Percentiles rank a stretch among this genome's conserved stretches.
Conservation (phyloP, 2,888 invertebrate genomes). For the Orchesella flavescens region DNA sequence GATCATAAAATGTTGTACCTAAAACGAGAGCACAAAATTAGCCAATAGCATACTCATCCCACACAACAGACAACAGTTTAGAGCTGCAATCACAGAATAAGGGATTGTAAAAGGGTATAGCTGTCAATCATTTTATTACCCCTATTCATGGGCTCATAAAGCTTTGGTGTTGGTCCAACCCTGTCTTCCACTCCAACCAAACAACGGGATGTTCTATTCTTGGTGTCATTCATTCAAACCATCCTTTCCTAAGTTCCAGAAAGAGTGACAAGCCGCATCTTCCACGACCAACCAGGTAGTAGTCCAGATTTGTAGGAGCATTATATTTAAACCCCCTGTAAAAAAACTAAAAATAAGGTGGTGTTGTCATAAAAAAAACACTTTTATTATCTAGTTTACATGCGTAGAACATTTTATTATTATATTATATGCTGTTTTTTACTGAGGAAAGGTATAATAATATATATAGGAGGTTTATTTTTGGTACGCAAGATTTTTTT, state of each 20-base stretch:
- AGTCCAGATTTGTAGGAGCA: too few relatives aligned
- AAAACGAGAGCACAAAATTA: slow-evolving; percentile 1
- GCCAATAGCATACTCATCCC: slow-evolving; percentile 16
- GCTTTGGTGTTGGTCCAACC: slow-evolving; percentile 7
- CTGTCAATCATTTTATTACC: slow-evolving; percentile 48
- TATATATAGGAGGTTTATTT: slow-evolving; percentile 30
- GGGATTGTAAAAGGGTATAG: slow-evolving; percentile 34
- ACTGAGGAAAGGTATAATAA: neutral
- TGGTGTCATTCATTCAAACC: neutral
- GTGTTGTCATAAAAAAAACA: neutral
- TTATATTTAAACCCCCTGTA: neutral
- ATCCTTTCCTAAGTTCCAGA: neutral
- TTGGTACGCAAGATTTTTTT: slow-evolving; percentile 15
- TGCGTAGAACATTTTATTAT: neutral
- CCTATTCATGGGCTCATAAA: slow-evolving; percentile 29
- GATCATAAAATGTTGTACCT: slow-evolving; percentile 9
- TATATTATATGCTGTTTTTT: slow-evolving; percentile 6
- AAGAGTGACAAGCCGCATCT: neutral
- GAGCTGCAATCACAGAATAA: neutral
- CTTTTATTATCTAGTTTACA: neutral
- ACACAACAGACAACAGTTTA: too few relatives aligned
- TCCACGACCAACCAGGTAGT: too few relatives aligned
- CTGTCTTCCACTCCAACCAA: slow-evolving; percentile 1
- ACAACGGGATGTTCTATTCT: neutral
- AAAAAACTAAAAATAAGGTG: slow-evolving; percentile 4